Percentiles rank a stretch among this genome's conserved stretches.
phyloP scores from a whole-genome alignment of 2,888 invertebrate genomes.

The Chrysolina haemoptera region DNA sequence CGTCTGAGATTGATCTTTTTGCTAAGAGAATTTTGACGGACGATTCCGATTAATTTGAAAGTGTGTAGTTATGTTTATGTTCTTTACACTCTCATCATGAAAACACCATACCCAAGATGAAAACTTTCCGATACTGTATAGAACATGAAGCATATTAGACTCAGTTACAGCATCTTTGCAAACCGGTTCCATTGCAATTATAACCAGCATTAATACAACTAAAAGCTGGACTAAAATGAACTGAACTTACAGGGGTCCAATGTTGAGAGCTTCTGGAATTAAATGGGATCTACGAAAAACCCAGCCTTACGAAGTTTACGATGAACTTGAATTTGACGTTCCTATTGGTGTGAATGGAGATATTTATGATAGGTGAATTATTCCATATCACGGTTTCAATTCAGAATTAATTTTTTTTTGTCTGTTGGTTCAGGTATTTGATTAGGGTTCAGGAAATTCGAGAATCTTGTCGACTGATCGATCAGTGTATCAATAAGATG shows the following conservation, averaged over 20 bases:
- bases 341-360: slow-evolving; percentile 88
- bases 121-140: too few species aligned
- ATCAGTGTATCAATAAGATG: slow-evolving; percentile 88
- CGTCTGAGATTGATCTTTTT: too few species aligned
- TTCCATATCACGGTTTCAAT: not conserved
- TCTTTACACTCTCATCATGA: too few species aligned
- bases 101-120: too few species aligned
- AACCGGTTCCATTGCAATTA: too few species aligned
- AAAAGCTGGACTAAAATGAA: not conserved
- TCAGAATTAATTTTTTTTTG: not conserved
- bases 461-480: slow-evolving; percentile 83
- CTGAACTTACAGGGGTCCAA: slow-evolving; percentile 75
- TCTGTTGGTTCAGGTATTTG: slow-evolving; percentile 70
- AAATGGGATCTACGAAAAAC: slow-evolving; percentile 90
- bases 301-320: slow-evolving; percentile 89
- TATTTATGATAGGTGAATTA: slow-evolving; percentile 77
- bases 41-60: too few species aligned
- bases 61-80: too few species aligned
- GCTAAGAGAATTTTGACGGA: too few species aligned
- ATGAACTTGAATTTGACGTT: slow-evolving; percentile 86
- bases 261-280: slow-evolving; percentile 86
- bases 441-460: slow-evolving; percentile 81
- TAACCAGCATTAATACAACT: too few species aligned
- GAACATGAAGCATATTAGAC: too few species aligned
- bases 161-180: too few species aligned